These are phyloP conservation scores for Ficedula albicollis DNA, from an alignment of 2,797 vertebrate species.

Conservation along the genomic window DNA sequence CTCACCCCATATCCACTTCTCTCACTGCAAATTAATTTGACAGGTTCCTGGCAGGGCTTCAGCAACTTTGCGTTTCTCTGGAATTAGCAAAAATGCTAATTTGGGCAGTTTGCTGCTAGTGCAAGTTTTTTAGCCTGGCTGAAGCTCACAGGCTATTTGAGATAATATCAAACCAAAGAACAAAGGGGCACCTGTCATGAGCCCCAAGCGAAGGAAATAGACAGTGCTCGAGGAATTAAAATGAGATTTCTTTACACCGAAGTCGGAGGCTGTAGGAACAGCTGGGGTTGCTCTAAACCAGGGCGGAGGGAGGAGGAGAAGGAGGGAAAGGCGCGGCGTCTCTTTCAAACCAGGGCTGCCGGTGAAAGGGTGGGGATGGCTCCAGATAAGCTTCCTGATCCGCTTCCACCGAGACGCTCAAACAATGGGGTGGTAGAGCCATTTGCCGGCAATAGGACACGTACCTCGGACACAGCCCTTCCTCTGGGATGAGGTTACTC, in stretches of 20 bases:
- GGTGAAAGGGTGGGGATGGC: constrained; percentile 44
- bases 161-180: constrained; percentile 35
- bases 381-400: constrained; percentile 60
- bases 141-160: constrained; percentile 30
- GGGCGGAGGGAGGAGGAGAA: not conserved
- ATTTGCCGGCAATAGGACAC: not conserved
- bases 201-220: not conserved
- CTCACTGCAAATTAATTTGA: constrained; percentile 43
- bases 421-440: constrained; percentile 48
- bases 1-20: constrained; percentile 23
- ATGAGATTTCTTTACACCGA: constrained; percentile 10
- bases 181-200: constrained; percentile 48
- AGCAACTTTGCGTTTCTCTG: constrained; percentile 16
- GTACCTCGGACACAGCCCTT: not conserved
- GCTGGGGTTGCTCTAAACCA: not conserved
- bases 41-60: constrained; percentile 46
- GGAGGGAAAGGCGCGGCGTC: not conserved
- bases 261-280: not conserved
- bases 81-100: constrained; percentile 69
- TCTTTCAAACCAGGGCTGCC: not conserved
- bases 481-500: no score
- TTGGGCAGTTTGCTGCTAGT: constrained; percentile 40
- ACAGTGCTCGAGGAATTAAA: constrained; percentile 48
- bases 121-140: constrained; percentile 30
- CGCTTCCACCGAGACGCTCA: not conserved